Base-by-base conservation (phyloP, 2,113 vertebrate species). In the Scophthalmus maximus region DNA sequence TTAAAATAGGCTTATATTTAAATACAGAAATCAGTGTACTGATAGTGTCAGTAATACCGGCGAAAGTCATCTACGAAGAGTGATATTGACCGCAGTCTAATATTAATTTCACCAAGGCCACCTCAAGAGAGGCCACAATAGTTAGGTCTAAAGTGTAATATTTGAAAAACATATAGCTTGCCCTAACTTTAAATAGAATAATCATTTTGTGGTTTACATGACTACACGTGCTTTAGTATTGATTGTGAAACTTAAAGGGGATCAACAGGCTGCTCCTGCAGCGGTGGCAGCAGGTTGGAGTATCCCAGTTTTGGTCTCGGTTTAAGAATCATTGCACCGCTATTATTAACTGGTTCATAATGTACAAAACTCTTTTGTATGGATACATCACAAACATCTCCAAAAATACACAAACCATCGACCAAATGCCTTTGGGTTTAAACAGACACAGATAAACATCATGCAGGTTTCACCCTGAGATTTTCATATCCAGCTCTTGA, bases 401-500 rank as follows among this genome's bases (percentile, higher is more conserved):
- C n/a, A n/a, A n/a, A 20, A 32, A 55, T 3, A 47, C 15, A 55
- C 23, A 73, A 27, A 4, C 3, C 6, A 7, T 2, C 60, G 55
- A 47, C 18, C 15, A 32, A 42, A 30, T 15, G 10, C 5, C 25
- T 32, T 47, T 51, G 2, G 11, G 38, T 3, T 53, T 38, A 71
- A 75, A 52, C 36, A 68, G 10, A 47, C 27, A 34, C 18, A 1
- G 3, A 40, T 12, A 14, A 42, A 42, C 11, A 15, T 34, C 32
- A 4, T 42, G 1, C 42, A 20, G 15, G 5, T 62, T 51, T 25
- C 34, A 30, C 5, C 38, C 26, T 9, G 14, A 56, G 14, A 65
- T 68, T 52, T 76, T 70, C 53, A 6, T 22, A 34, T 34, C 36
- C 67, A 49, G 59, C 51, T 52, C 20, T 75, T 17, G 34, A 71